Conservation (phyloP, 2,113 vertebrate genomes). For the Ariopsis seemanni region DNA sequence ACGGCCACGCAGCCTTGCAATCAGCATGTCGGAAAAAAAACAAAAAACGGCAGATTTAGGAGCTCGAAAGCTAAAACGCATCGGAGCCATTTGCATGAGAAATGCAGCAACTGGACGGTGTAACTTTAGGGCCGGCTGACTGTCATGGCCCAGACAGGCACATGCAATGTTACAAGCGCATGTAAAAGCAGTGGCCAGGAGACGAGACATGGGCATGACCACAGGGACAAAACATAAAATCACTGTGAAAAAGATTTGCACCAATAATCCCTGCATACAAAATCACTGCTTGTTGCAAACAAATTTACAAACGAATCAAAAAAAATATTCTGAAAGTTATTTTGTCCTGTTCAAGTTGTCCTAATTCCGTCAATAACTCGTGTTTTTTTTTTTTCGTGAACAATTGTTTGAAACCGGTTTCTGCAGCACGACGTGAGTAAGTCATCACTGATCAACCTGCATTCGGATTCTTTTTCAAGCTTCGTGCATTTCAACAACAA, state of each 20-base stretch:
- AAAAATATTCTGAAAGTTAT: not conserved
- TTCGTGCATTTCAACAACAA: not conserved
- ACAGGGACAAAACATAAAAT: not conserved
- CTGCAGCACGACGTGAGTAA: no score
- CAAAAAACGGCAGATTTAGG: constrained; percentile 58
- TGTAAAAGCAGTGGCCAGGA: constrained; percentile 25
- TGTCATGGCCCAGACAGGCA: constrained; percentile 10
- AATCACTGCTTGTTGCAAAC: not conserved
- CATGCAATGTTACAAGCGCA: constrained; percentile 1
- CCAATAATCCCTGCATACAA: not conserved
- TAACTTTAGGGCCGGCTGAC: constrained; percentile 31
- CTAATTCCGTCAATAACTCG: not conserved
- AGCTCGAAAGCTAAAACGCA: constrained; percentile 51
- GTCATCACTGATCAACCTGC: not conserved
- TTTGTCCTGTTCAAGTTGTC: not conserved
- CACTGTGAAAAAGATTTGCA: not conserved
- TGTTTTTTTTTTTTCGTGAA: not conserved
- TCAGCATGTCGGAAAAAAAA: constrained; percentile 26
- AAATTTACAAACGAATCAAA: not conserved
- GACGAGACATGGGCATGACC: not conserved
- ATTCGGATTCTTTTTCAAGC: not conserved
- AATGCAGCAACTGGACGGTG: constrained; percentile 53
- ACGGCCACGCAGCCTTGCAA: constrained; percentile 50
- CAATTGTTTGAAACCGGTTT: not conserved
- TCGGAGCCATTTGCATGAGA: constrained; percentile 63